These are phyloP conservation scores for Myotis yumanensis DNA, from an alignment of 2,113 vertebrate genomes.

Conservation along the genomic window DNA sequence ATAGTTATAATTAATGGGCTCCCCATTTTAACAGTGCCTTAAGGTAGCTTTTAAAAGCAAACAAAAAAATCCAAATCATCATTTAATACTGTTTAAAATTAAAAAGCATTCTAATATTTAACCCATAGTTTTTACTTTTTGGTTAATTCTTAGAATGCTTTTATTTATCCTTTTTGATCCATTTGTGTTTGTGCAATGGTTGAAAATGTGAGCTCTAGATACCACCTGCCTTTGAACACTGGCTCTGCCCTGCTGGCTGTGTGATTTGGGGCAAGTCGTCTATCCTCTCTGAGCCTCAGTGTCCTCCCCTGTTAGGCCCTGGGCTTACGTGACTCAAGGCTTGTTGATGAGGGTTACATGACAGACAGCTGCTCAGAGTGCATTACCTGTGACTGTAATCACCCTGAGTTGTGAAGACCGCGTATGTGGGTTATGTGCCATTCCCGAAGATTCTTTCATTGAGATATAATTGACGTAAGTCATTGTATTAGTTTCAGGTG, in stretches of 20 bases:
- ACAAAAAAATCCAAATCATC: background rate
- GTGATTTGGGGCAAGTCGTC: background rate
- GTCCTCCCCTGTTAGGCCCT: background rate
- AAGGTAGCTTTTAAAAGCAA: constrained; percentile 2
- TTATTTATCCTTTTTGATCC: background rate
- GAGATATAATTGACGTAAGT: background rate
- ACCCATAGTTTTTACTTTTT: background rate
- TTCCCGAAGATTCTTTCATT: background rate
- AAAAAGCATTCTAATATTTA: background rate
- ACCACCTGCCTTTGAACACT: background rate
- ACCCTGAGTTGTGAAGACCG: background rate
- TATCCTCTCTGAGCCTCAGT: background rate
- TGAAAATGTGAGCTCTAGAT: background rate
- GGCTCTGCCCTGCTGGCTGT: background rate
- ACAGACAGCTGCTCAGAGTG: background rate
- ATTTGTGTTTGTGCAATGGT: background rate
- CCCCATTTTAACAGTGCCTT: background rate
- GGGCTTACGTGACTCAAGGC: background rate
- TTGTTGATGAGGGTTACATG: background rate
- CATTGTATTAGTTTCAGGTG: background rate
- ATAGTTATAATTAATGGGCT: background rate
- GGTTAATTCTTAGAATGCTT: background rate
- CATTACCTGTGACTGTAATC: background rate
- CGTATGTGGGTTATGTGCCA: background rate
- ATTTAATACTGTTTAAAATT: constrained; percentile 19